phyloP scores from a whole-genome alignment of 2,888 invertebrate species.

The Parapristionchus giblindavisi region DNA sequence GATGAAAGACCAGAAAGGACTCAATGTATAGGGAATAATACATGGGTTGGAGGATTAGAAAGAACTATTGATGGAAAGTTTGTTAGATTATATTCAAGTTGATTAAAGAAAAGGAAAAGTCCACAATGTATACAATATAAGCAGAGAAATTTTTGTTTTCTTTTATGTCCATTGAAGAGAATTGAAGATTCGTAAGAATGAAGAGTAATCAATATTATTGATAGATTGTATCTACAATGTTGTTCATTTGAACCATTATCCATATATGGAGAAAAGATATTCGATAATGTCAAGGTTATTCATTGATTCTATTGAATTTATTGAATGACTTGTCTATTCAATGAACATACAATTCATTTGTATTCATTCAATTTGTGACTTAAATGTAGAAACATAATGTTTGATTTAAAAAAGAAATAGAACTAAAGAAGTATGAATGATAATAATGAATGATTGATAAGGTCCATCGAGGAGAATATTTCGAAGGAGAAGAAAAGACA shows the following conservation, averaged over 20 bases:
- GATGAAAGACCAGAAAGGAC: conserved; percentile 53
- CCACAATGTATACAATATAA: no score
- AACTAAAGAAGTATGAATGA: background rate
- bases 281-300: conserved; percentile 51
- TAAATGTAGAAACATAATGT: no score
- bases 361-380: no score
- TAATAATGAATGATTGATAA: background rate
- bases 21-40: conserved; percentile 45
- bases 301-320: background rate
- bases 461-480: conserved; percentile 43
- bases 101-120: no score
- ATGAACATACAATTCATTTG: no score
- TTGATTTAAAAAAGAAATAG: no score
- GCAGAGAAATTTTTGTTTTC: conserved; percentile 13
- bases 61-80: conserved; percentile 59
- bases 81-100: background rate
- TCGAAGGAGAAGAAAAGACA: conserved; percentile 58
- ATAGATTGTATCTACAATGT: conserved; percentile 61
- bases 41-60: conserved; percentile 59
- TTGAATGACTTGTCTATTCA: no score
- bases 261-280: conserved; percentile 55
- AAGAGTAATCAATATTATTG: background rate
- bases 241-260: conserved; percentile 64
- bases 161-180: conserved; percentile 21
- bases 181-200: background rate